A percentile compares a stretch with the other conserved stretches of the same genome.
These are phyloP conservation scores for Patella vulgata DNA, from an alignment of 1,140 invertebrate genomes.

Conservation along the genomic window DNA sequence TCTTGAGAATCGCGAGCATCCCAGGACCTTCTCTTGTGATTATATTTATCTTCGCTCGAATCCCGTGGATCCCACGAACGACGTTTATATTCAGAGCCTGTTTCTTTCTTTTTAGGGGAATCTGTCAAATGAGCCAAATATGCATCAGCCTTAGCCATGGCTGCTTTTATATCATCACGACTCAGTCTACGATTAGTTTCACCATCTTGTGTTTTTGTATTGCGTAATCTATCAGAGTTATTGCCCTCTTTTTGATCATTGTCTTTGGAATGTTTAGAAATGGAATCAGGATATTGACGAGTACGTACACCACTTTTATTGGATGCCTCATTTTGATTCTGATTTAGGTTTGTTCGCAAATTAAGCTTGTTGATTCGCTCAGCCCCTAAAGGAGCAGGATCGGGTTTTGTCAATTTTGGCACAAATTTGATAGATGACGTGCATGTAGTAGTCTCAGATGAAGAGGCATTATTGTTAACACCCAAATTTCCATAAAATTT, in stretches of 20 bases:
- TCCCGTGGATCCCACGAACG: constrained; percentile 37
- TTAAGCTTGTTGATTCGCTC: no score
- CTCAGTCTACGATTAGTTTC: constrained; percentile 36
- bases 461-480: no score
- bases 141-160: constrained; percentile 50
- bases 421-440: no score
- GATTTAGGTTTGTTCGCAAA: no score
- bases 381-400: no score
- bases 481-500: no score
- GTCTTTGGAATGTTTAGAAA: constrained; percentile 22
- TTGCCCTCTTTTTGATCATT: not conserved
- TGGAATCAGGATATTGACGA: not conserved
- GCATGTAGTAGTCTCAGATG: no score
- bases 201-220: no score
- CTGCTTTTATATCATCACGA: constrained; percentile 53
- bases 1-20: constrained; percentile 15
- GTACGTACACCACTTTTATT: no score
- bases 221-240: no score
- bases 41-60: constrained; percentile 19
- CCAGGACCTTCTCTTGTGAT: constrained; percentile 9
- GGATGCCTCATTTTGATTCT: no score
- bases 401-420: no score
- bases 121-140: constrained; percentile 39
- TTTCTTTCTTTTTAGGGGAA: constrained; percentile 3
- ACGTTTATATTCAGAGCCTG: constrained; percentile 25